phyloP scores from a whole-genome alignment of 2,888 invertebrate genomes.

The Melangyna quadrimaculata region DNA sequence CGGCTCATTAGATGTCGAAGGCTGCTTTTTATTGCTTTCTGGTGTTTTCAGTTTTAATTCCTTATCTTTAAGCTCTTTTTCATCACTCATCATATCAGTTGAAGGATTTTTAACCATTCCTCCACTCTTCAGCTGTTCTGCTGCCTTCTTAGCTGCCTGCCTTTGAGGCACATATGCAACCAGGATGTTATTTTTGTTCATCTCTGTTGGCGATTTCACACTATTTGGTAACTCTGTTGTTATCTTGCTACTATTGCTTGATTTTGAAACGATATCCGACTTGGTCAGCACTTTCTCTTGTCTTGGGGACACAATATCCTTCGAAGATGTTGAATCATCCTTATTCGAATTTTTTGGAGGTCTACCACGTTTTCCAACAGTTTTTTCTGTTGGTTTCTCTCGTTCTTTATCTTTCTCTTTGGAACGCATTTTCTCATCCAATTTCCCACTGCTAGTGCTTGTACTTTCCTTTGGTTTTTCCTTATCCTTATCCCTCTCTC shows the following conservation, averaged over 20 bases:
- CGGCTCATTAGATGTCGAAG: conserved; percentile 12
- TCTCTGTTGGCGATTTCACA: conserved; percentile 56
- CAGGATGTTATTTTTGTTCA: conserved; percentile 82
- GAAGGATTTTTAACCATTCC: conserved; percentile 83
- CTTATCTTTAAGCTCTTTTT: conserved; percentile 75
- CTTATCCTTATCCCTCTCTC: conserved; percentile 9
- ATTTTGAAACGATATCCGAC: conserved; percentile 76
- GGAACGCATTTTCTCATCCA: conserved; percentile 81
- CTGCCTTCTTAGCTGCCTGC: conserved; percentile 95
- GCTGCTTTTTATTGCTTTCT: conserved; percentile 71
- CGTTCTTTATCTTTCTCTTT: conserved; percentile 41
- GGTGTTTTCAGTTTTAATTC: conserved; percentile 78
- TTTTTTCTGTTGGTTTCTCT: conserved; percentile 73
- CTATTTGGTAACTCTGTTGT: conserved; percentile 67
- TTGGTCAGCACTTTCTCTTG: conserved; percentile 68
- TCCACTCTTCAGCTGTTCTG: conserved; percentile 93
- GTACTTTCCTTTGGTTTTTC: conserved; percentile 70
- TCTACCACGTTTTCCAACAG: conserved; percentile 79
- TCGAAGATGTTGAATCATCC: conserved; percentile 41
- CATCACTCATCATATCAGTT: conserved; percentile 56
- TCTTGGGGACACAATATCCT: conserved; percentile 63
- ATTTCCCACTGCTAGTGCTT: conserved; percentile 59
- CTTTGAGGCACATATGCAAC: conserved; percentile 93
- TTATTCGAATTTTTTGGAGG: conserved; percentile 76
- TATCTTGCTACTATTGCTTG: conserved; percentile 71